Conservation (phyloP, 2,888 invertebrate species). For the Cheilosia pagana region DNA sequence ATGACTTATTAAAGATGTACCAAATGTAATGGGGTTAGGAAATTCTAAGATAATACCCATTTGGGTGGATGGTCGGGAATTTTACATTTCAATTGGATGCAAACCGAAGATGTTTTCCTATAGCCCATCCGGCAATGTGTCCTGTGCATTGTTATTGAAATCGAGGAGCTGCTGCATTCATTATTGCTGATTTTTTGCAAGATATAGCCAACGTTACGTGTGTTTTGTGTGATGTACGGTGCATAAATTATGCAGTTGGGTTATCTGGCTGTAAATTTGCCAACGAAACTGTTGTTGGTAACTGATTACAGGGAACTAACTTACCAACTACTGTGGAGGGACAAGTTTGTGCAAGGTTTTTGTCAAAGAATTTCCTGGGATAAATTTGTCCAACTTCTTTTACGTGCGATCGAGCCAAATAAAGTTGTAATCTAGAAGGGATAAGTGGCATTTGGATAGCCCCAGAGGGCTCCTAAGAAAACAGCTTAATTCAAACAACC, state of each 20-base stretch:
- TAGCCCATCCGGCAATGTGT: conserved; percentile 29
- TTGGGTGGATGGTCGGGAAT: conserved; percentile 43
- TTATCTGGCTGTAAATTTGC: conserved; percentile 4
- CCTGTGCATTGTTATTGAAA: conserved; percentile 61
- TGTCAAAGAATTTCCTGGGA: no score
- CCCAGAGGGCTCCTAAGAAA: no score
- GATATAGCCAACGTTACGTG: background rate
- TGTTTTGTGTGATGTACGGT: background rate
- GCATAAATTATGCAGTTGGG: background rate
- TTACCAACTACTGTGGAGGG: no score
- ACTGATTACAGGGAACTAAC: no score
- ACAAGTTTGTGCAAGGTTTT: no score
- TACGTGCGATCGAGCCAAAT: no score
- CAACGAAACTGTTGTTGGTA: conserved; percentile 19
- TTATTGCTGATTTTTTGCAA: conserved; percentile 29
- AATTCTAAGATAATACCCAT: conserved; percentile 53
- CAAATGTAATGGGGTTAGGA: conserved; percentile 60
- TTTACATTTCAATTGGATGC: conserved; percentile 71
- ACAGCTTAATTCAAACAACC: no score
- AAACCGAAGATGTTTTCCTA: conserved; percentile 58
- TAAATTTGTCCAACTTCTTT: no score
- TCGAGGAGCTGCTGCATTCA: conserved; percentile 41
- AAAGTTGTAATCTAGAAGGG: no score
- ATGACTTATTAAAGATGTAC: conserved; percentile 73
- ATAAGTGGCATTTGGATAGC: no score